Base-by-base conservation (phyloP, 2,888 invertebrate genomes). In the Xylocampa areola region DNA sequence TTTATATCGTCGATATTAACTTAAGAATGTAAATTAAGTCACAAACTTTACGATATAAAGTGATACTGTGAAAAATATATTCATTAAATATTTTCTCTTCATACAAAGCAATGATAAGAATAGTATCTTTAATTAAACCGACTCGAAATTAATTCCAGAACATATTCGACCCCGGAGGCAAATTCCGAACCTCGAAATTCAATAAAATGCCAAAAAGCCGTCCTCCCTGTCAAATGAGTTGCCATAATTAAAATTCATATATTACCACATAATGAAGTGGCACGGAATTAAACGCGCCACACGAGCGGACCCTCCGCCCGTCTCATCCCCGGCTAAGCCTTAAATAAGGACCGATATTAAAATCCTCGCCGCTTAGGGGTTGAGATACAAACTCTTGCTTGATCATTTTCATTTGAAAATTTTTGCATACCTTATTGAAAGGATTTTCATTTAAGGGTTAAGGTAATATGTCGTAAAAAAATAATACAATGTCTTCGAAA, bases 331-430 rank as follows among this genome's bases (percentile, higher is more conserved):
- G 47, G 48, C n/a, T 76, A 58, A 76, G 69, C 73, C 72, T 47
- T 49, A 57, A 68, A 70, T 73, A 77, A 68, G 66, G 64, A 63
- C 48, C 59, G 72, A 76, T 77, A 78, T 79, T 78, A 76, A 73
- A 75, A 54, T 36, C 47, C 32, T 14, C 27, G 21, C 25, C 43
- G 35, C 45, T 47, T 43, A 7, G 17, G 49, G 23, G 14, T 29
- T 19, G 39, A 48, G 37, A 54, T 43, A 11, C 8, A 39, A 29
- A 48, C 33, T 54, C 39, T 44, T 11, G 33, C 11, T 40, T 25
- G 54, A 40, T 36, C 0, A 45, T 39, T 33, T 66, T 37, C 51
- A 61, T 61, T 67, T 60, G 63, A 65, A 68, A 47, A 64, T 58
- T 65, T 49, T 51, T 21, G 14, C 30, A 19, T 16, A 21, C 30